Conservation (phyloP, 2,888 invertebrate genomes). For the Petrophora chlorosata region DNA sequence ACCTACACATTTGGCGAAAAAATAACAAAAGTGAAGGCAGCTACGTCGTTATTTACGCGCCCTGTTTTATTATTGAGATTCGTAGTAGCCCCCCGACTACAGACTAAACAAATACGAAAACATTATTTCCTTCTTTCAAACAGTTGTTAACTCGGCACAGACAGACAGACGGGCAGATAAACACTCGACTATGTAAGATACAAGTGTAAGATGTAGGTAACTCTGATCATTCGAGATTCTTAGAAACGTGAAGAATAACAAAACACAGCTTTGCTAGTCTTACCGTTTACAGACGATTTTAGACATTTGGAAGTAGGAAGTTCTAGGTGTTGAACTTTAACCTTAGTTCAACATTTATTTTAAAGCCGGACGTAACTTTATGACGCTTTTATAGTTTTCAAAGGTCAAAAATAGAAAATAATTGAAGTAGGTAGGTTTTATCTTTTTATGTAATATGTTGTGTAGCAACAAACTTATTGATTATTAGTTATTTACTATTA, state of each 20-base stretch:
- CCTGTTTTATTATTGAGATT: too few species aligned
- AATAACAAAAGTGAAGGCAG: neutral
- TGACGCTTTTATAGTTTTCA: too few species aligned
- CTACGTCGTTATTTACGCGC: neutral
- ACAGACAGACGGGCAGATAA: constrained; percentile 40
- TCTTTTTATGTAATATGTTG: too few species aligned
- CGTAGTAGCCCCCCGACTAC: constrained; percentile 21
- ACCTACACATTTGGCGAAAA: too few species aligned
- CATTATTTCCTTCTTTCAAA: constrained; percentile 40
- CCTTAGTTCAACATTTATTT: too few species aligned
- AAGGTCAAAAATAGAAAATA: too few species aligned
- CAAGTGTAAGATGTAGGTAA: constrained; percentile 22
- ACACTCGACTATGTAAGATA: constrained; percentile 32
- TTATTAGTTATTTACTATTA: too few species aligned
- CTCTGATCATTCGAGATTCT: constrained; percentile 15
- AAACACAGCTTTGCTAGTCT: constrained; percentile 10
- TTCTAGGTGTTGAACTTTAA: too few species aligned
- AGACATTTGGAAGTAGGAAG: too few species aligned
- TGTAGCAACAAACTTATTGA: too few species aligned
- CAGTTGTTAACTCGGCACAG: constrained; percentile 22
- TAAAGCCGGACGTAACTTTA: too few species aligned
- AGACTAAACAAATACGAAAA: constrained; percentile 44
- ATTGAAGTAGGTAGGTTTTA: too few species aligned
- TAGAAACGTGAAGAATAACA: constrained; percentile 7
- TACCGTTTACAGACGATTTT: neutral